A percentile compares a stretch with the other conserved stretches of the same genome.
phyloP scores from a whole-genome alignment of 1,140 invertebrate genomes.

The Drosophila ananassae region DNA sequence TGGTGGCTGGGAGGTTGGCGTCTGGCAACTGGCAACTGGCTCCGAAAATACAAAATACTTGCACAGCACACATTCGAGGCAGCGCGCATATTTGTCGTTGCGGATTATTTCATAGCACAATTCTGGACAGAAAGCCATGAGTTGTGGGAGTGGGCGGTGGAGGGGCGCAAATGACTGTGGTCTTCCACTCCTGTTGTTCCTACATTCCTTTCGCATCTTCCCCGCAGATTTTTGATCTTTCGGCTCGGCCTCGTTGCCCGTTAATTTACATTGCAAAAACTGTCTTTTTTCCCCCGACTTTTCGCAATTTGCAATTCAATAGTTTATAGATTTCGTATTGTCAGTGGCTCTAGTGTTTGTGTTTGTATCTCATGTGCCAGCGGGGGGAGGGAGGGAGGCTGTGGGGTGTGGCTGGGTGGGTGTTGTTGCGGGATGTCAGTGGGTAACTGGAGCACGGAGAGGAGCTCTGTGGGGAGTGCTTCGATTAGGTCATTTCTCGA shows the following conservation, averaged over 20 bases:
- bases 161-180: slow-evolving; percentile 27
- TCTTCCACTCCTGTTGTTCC: slow-evolving; percentile 30
- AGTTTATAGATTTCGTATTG: slow-evolving; percentile 60
- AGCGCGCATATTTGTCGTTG: slow-evolving; percentile 76
- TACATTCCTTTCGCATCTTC: not conserved
- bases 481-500: slow-evolving; percentile 15
- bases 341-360: slow-evolving; percentile 8
- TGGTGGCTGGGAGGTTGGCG: slow-evolving; percentile 47
- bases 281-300: slow-evolving; percentile 40
- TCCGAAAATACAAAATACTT: slow-evolving; percentile 70
- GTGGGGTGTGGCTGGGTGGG: not conserved
- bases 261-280: slow-evolving; percentile 56
- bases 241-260: slow-evolving; percentile 18
- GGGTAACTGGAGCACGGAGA: slow-evolving; percentile 25
- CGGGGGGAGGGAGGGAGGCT: not conserved
- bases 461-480: slow-evolving; percentile 1
- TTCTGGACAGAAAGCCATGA: slow-evolving; percentile 42
- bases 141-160: not conserved
- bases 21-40: slow-evolving; percentile 75
- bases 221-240: slow-evolving; percentile 21
- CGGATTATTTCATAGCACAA: slow-evolving; percentile 74
- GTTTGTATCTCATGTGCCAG: not conserved
- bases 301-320: slow-evolving; percentile 58
- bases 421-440: slow-evolving; percentile 16
- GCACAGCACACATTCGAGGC: slow-evolving; percentile 50